A percentile compares a stretch with the other conserved stretches of the same genome.
These are phyloP conservation scores for Drosophila pseudoobscura DNA, from an alignment of 1,140 invertebrate species.

Conservation along the genomic window DNA sequence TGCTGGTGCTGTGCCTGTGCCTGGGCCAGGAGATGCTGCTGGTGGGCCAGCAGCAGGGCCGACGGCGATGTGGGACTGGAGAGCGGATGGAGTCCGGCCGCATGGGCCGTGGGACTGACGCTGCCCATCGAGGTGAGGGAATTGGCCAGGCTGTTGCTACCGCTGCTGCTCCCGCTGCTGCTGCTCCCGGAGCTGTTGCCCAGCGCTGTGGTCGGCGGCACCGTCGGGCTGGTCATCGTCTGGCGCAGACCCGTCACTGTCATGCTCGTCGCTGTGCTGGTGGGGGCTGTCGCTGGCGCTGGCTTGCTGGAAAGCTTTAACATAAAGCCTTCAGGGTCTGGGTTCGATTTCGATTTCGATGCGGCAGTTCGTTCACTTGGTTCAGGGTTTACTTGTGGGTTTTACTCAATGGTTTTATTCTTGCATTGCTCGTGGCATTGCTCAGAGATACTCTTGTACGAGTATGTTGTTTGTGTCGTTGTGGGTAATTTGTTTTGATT, in stretches of 20 bases:
- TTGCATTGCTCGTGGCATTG: slow-evolving; percentile 39
- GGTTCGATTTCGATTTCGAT: slow-evolving; percentile 6
- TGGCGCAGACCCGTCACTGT: slow-evolving; percentile 83
- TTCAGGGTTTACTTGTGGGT: slow-evolving; percentile 8
- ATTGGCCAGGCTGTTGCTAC: slow-evolving; percentile 44
- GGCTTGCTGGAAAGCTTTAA: slow-evolving; percentile 65
- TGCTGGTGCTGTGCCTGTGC: slow-evolving; percentile 60
- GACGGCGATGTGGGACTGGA: slow-evolving; percentile 83
- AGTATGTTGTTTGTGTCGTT: slow-evolving; percentile 40
- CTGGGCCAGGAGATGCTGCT: slow-evolving; percentile 82
- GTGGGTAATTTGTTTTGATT: slow-evolving; percentile 73
- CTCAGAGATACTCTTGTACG: no score
- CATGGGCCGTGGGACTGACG: slow-evolving; percentile 26
- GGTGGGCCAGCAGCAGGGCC: slow-evolving; percentile 85
- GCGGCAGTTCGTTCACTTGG: slow-evolving; percentile 6
- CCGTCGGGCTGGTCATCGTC: slow-evolving; percentile 83
- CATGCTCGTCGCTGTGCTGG: slow-evolving; percentile 63
- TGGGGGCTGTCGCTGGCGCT: slow-evolving; percentile 21
- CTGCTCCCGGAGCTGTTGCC: slow-evolving; percentile 43
- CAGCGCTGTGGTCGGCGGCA: slow-evolving; percentile 72
- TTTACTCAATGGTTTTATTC: slow-evolving; percentile 26
- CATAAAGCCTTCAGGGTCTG: slow-evolving; percentile 59
- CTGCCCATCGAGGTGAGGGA: slow-evolving; percentile 36
- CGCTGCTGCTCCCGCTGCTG: slow-evolving; percentile 52
- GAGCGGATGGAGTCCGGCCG: slow-evolving; percentile 50